phyloP scores from a whole-genome alignment of 2,113 vertebrate genomes.

The Mesitornis unicolor region DNA sequence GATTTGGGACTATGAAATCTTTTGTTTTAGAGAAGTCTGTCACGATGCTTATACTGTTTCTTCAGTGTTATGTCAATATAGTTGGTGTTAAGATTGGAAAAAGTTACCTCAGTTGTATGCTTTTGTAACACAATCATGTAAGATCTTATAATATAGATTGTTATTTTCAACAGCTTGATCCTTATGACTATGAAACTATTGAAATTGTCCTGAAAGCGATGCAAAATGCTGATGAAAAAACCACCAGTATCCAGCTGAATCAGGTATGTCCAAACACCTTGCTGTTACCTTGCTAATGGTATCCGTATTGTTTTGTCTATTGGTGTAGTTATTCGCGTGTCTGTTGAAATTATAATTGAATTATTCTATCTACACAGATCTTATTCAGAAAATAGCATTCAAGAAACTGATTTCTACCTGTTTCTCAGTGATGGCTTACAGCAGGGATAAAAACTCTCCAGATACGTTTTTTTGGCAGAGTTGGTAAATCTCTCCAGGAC shows the following conservation, averaged over 20 bases:
- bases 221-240: constrained; percentile 82
- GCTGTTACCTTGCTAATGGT: not conserved
- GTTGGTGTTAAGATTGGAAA: not conserved
- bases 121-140: not conserved
- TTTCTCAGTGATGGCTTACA: not conserved
- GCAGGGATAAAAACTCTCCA: not conserved
- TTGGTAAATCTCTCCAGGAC: no score
- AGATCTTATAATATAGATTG: not conserved
- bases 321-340: not conserved
- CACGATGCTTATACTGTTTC: not conserved
- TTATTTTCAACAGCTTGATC: constrained; percentile 84
- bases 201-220: constrained; percentile 88
- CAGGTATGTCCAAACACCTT: constrained; percentile 73
- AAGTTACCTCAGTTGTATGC: not conserved
- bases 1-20: not conserved
- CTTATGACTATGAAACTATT: constrained; percentile 93
- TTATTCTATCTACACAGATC: not conserved
- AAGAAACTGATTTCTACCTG: not conserved
- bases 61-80: not conserved
- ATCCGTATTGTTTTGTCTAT: not conserved
- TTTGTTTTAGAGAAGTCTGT: not conserved
- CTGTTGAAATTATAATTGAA: not conserved
- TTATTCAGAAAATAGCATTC: not conserved
- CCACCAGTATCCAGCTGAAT: constrained; percentile 77
- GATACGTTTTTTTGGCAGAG: no score